These are phyloP conservation scores for Pogonognathellus flavescens DNA, from an alignment of 1,140 invertebrate genomes.

Conservation along the genomic window DNA sequence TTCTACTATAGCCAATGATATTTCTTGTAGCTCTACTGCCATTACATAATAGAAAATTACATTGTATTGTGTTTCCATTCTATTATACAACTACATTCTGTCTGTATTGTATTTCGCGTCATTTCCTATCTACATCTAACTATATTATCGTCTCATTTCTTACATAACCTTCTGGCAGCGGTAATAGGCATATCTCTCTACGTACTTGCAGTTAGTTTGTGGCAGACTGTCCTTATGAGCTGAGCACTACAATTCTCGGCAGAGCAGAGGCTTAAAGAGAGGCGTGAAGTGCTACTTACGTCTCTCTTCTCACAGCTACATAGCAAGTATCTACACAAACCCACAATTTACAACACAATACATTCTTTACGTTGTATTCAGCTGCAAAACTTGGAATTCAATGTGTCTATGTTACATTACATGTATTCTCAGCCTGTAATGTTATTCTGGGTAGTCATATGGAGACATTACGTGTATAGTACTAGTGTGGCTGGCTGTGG, in stretches of 20 bases:
- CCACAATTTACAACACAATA: conserved; percentile 41
- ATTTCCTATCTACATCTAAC: not conserved
- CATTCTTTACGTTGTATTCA: conserved; percentile 29
- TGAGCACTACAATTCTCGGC: not conserved
- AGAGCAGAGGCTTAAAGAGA: not conserved
- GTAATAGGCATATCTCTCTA: not conserved
- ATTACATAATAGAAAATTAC: conserved; percentile 44
- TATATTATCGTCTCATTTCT: not conserved
- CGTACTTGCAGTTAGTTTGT: not conserved
- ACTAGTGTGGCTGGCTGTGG: not conserved
- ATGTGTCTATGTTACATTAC: conserved; percentile 29
- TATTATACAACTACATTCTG: not conserved
- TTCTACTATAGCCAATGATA: not conserved
- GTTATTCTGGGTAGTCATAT: too few relatives aligned
- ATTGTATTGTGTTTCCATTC: conserved; percentile 25
- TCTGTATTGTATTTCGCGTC: not conserved
- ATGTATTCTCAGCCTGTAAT: not conserved
- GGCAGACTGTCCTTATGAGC: not conserved
- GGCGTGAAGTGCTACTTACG: conserved; percentile 15
- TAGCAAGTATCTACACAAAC: not conserved
- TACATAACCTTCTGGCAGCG: not conserved
- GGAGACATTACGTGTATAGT: not conserved
- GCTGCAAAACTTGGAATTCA: conserved; percentile 29
- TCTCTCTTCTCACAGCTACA: not conserved
- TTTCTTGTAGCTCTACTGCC: not conserved